phyloP scores from a whole-genome alignment of 2,113 vertebrate species.

The Tachycineta bicolor region DNA sequence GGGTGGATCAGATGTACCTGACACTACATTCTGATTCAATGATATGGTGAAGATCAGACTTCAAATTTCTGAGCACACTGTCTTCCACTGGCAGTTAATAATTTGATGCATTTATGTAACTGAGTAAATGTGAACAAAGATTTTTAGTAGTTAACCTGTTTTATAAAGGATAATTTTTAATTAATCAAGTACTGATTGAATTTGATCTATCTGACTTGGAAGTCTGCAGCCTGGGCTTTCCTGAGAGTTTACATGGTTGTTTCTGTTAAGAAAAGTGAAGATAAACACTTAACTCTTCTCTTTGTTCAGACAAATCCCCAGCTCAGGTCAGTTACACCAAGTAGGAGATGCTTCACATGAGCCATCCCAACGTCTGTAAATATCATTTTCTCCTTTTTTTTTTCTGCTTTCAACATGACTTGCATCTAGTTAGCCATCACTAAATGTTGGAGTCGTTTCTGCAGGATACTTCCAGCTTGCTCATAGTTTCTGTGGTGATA shows the following conservation, averaged over 20 bases:
- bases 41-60: not conserved
- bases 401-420: not conserved
- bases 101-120: not conserved
- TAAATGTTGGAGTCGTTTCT: not conserved
- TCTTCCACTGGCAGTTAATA: not conserved
- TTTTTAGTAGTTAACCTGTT: not conserved
- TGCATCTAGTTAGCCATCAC: not conserved
- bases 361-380: not conserved
- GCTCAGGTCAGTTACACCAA: not conserved
- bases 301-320: not conserved
- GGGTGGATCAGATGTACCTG: not conserved
- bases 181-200: not conserved
- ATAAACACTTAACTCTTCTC: not conserved
- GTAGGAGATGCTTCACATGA: not conserved
- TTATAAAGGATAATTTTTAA: not conserved
- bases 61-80: not conserved
- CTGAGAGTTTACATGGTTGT: not conserved
- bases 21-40: not conserved
- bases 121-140: not conserved
- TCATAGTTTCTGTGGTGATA: not conserved
- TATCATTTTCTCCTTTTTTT: not conserved
- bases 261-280: not conserved
- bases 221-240: not conserved
- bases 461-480: not conserved
- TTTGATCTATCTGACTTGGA: not conserved